Conservation (phyloP, 1,140 invertebrate genomes). For the Platyscapa corneri region DNA sequence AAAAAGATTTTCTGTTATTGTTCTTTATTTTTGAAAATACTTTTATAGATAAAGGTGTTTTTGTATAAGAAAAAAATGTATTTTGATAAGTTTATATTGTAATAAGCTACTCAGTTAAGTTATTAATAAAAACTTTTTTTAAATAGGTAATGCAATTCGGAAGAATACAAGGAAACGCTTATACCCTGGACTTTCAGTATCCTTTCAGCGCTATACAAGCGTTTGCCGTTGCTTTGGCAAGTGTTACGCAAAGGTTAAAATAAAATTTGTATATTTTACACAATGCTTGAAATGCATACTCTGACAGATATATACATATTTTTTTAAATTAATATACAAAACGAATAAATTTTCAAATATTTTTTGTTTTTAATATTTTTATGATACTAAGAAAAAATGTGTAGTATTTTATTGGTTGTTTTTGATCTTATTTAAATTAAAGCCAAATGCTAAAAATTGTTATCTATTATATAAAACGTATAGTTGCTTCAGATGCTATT, state of each 20-base stretch:
- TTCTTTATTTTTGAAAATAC: too few species aligned
- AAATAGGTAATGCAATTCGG: constrained; percentile 99
- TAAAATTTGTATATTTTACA: constrained; percentile 74
- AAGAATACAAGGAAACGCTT: constrained; percentile 97
- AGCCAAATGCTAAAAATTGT: background rate
- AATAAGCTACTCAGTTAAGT: background rate
- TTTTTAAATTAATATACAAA: constrained; percentile 46
- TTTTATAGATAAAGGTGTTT: too few species aligned
- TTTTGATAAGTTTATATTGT: background rate
- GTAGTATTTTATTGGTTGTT: background rate
- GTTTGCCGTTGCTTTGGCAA: constrained; percentile 97
- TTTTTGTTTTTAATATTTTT: constrained; percentile 23
- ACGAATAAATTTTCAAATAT: constrained; percentile 25
- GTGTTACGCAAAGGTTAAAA: constrained; percentile 98
- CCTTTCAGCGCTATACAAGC: constrained; percentile 99
- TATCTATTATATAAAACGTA: background rate
- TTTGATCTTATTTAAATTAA: background rate
- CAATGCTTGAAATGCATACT: constrained; percentile 9
- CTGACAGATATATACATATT: constrained; percentile 37
- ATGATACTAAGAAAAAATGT: constrained; percentile 19
- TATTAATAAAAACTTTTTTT: background rate
- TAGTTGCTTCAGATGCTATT: constrained; percentile 1
- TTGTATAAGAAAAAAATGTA: background rate
- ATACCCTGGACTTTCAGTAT: constrained; percentile 99
- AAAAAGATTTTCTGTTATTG: too few species aligned